Evolutionary conservation across 1,140 invertebrate genomes (phyloP), one percentile per base, ranked within the genome.

Genomic region (Leptinotarsa lineolata): DNA sequence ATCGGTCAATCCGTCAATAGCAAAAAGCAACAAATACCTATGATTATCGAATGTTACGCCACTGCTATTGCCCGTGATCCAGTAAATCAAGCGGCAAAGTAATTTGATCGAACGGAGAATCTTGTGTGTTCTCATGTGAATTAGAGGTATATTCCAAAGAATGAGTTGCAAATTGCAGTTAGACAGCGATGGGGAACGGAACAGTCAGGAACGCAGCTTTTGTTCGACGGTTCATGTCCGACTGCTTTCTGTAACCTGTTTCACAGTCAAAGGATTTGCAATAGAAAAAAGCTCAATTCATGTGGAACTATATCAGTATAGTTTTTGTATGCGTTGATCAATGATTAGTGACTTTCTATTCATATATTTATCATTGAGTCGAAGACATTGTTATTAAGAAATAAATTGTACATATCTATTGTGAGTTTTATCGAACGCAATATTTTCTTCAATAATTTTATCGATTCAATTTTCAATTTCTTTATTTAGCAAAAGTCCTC

Each of bases 131-230:
- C 48, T 54, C 30, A 54, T 54, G 48, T 54, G 48, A 54, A 54
- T 54, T 54, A 54, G 48, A 54, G 48, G 48, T 54, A 54, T 54
- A 54, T 54, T 54, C 48, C 48, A 54, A 54, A 54, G 48, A 54
- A 54, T 54, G 48, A 54, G 48, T 54, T 54, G 48, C 48, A 54
- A 54, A 54, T 54, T 54, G 48, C 48, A 54, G 48, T 54, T 54
- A 54, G 48, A 54, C 48, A 39, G 30, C 8, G 30, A 39, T 39
- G 30, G 30, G 30, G 30, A 39, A 39, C 30, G 30, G 30, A 39
- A 39, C 30, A 54, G 48, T 54, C 48, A 54, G 48, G 48, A 54
- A 54, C 48, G 48, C 48, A 54, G 48, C 15, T 18, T 54, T 54
- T 54, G 15, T 15, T 54, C n/a, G 15, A 18, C 15, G 13, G 48